Conservation (phyloP, 2,113 vertebrate species). For the Brachyhypopomus gauderio region DNA sequence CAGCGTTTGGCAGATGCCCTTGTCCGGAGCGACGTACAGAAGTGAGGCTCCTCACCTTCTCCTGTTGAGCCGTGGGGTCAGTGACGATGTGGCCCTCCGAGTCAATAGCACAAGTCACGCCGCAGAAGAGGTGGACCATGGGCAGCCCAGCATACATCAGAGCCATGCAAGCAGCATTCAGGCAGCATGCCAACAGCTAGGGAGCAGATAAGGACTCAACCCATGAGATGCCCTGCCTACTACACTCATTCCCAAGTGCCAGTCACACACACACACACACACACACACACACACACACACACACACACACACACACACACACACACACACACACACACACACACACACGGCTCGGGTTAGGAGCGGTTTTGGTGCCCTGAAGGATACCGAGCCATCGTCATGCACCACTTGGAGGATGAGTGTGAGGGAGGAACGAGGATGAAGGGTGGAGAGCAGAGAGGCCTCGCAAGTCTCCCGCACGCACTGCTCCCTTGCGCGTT, state of each 20-base stretch:
- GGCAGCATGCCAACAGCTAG: constrained; percentile 84
- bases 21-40: too few relatives aligned
- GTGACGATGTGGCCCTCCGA: constrained; percentile 75
- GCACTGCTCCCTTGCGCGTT: constrained; percentile 85
- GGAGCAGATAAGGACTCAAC: constrained; percentile 60
- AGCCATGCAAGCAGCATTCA: constrained; percentile 87
- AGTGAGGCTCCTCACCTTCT: constrained; percentile 76
- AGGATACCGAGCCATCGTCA: constrained; percentile 92
- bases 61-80: constrained; percentile 82
- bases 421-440: constrained; percentile 88
- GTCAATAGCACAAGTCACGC: constrained; percentile 84
- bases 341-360: not conserved
- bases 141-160: constrained; percentile 88
- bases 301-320: not conserved
- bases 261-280: not conserved
- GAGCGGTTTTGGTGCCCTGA: constrained; percentile 9
- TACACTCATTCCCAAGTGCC: not conserved
- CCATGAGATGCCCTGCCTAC: not conserved
- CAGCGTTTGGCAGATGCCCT: too few relatives aligned
- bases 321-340: not conserved
- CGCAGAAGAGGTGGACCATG: constrained; percentile 85
- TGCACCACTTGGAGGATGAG: constrained; percentile 87
- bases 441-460: constrained; percentile 77
- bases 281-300: too few relatives aligned
- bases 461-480: constrained; percentile 85